Conservation (phyloP, 2,888 invertebrate genomes). For the Drosophila greeni region DNA sequence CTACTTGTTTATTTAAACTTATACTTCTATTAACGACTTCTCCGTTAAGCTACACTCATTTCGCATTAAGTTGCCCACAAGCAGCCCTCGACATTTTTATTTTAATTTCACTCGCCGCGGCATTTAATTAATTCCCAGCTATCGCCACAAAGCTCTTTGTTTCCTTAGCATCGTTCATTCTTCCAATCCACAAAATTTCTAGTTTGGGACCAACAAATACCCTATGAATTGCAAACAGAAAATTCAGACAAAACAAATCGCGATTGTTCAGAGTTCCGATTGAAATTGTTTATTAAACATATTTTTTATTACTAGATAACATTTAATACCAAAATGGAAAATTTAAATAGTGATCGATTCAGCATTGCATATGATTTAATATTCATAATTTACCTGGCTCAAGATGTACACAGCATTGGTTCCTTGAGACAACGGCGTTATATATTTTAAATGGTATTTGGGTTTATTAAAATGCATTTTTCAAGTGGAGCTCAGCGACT, state of each 20-base stretch:
- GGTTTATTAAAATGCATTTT: not conserved
- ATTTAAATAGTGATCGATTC: too few species aligned
- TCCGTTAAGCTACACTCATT: not conserved
- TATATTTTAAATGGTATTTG: not conserved
- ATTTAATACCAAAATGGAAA: too few species aligned
- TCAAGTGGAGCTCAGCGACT: not conserved
- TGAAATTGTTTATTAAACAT: not conserved
- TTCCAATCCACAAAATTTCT: slow-evolving; percentile 53
- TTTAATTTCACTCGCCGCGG: slow-evolving; percentile 60
- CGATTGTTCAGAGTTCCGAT: not conserved
- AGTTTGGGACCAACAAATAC: slow-evolving; percentile 33
- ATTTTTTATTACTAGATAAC: not conserved
- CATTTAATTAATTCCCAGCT: slow-evolving; percentile 77
- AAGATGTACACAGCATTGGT: too few species aligned
- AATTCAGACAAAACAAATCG: too few species aligned
- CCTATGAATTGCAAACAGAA: not conserved
- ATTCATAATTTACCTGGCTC: too few species aligned
- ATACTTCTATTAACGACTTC: slow-evolving; percentile 38
- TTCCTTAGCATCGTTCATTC: slow-evolving; percentile 18
- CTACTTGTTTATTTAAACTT: not conserved
- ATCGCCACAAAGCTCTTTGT: slow-evolving; percentile 64
- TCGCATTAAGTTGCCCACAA: slow-evolving; percentile 1
- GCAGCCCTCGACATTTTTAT: slow-evolving; percentile 33
- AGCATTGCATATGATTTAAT: not conserved
- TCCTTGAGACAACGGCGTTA: not conserved